phyloP scores from a whole-genome alignment of 2,888 invertebrate genomes.

The Drosophila macrospina region DNA sequence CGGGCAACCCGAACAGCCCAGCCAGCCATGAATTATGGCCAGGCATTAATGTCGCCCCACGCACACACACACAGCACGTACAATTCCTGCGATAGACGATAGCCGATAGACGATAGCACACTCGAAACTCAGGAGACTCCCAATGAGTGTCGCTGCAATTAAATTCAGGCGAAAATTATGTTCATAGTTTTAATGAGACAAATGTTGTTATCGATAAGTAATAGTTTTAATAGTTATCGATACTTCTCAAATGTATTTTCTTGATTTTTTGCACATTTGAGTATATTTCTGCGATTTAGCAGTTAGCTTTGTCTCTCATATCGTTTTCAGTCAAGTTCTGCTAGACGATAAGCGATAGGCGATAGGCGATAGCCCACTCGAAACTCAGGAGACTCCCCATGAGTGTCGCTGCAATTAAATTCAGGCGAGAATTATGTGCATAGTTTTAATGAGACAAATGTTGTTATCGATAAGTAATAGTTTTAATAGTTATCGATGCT shows the following conservation, averaged over 20 bases:
- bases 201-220: background rate
- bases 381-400: background rate
- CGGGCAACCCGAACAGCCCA: conserved; percentile 18
- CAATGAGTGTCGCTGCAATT: conserved; percentile 17
- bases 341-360: too few species aligned
- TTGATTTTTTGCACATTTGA: too few species aligned
- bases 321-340: too few species aligned
- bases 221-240: too few species aligned
- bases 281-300: too few species aligned
- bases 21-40: conserved; percentile 65
- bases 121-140: background rate
- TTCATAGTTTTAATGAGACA: background rate
- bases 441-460: background rate
- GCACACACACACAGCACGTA: too few species aligned
- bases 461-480: background rate
- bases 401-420: conserved; percentile 32
- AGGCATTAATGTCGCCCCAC: conserved; percentile 57
- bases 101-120: conserved; percentile 56
- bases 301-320: too few species aligned
- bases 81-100: too few species aligned
- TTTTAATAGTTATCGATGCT: too few species aligned
- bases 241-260: too few species aligned
- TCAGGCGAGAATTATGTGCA: background rate
- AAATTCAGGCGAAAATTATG: conserved; percentile 12
- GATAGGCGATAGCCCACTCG: conserved; percentile 32